A percentile compares a stretch with the other conserved stretches of the same genome.
phyloP scores from a whole-genome alignment of 2,888 invertebrate species.

The Cephus spinipes region DNA sequence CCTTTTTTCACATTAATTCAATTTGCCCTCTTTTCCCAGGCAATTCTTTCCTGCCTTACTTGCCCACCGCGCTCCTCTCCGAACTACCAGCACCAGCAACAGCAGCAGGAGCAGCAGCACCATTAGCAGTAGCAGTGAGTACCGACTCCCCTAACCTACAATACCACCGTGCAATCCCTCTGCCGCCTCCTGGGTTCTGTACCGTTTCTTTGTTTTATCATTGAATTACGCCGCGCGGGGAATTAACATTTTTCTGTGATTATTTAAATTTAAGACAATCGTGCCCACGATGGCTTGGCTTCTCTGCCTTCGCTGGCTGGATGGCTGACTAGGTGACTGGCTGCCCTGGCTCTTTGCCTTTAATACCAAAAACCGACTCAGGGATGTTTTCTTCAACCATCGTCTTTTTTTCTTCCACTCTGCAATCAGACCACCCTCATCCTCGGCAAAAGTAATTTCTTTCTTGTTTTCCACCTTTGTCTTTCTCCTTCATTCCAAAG shows the following conservation, averaged over 20 bases:
- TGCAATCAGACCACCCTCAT: not conserved
- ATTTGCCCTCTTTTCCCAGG: constrained; percentile 45
- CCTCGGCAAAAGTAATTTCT: not conserved
- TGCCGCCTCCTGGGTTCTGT: constrained; percentile 9
- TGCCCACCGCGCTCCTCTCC: constrained; percentile 15
- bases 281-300: constrained; percentile 27
- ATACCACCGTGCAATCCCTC: not conserved
- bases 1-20: constrained; percentile 52
- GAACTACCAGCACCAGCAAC: not conserved
- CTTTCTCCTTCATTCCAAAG: not conserved
- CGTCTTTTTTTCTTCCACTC: not conserved
- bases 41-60: constrained; percentile 38
- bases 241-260: constrained; percentile 62
- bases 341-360: not conserved
- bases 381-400: not conserved
- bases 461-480: constrained; percentile 5
- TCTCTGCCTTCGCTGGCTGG: not conserved
- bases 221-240: constrained; percentile 51
- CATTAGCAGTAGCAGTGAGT: not conserved
- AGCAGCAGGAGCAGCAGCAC: no score
- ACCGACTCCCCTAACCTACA: not conserved
- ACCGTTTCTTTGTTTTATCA: constrained; percentile 55
- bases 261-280: constrained; percentile 63
- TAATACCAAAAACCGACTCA: constrained; percentile 1
- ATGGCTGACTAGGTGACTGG: not conserved